These are phyloP conservation scores for Myocastor coypus DNA, from an alignment of 2,113 vertebrate species.

Conservation along the genomic window DNA sequence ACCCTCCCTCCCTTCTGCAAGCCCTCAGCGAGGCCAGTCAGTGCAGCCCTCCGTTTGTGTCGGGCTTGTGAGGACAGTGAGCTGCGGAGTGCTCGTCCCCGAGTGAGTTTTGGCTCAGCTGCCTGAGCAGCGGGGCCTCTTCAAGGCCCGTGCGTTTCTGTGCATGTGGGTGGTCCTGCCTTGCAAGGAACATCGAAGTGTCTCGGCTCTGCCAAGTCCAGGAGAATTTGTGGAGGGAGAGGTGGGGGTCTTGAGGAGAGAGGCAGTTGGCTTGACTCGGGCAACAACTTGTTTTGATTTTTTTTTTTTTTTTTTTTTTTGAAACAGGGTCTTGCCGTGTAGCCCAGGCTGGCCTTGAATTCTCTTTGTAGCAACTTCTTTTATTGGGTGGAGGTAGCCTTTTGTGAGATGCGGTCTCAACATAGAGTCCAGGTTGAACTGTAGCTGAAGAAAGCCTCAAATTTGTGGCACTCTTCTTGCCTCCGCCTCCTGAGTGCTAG, in stretches of 20 bases:
- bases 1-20: not conserved
- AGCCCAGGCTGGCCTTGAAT: not conserved
- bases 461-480: not conserved
- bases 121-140: slow-evolving; percentile 26
- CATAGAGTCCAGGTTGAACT: not conserved
- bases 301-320: not conserved
- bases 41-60: not conserved
- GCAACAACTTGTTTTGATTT: not conserved
- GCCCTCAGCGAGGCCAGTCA: not conserved
- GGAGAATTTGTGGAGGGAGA: slow-evolving; percentile 17
- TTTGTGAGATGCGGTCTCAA: not conserved
- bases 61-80: slow-evolving; percentile 14
- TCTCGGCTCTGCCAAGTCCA: slow-evolving; percentile 48
- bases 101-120: slow-evolving; percentile 57
- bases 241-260: not conserved
- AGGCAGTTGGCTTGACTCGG: not conserved
- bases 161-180: slow-evolving; percentile 45
- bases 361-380: not conserved
- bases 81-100: slow-evolving; percentile 34
- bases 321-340: not conserved
- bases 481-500: not conserved
- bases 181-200: slow-evolving; percentile 28
- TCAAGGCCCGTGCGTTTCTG: slow-evolving; percentile 61
- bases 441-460: not conserved
- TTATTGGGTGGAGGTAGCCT: not conserved